Evolutionary conservation across 2,797 vertebrate species (phyloP).

Genomic region (Macrochelys suwanniensis): DNA sequence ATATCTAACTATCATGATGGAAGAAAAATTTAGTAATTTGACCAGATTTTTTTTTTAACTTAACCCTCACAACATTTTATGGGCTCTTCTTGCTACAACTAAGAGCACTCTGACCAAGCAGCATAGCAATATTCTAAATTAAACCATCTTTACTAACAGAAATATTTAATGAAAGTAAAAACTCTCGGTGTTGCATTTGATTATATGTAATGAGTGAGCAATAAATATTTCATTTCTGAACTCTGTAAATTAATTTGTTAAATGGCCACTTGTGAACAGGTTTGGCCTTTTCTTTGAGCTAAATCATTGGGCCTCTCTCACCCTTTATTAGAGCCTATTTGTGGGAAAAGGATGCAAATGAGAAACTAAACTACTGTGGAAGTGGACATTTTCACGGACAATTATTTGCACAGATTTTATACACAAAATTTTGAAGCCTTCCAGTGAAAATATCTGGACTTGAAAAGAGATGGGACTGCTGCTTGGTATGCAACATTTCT

Average conservation of each 20-base stretch:
- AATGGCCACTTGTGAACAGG: background rate
- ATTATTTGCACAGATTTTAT: background rate
- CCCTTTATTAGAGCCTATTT: background rate
- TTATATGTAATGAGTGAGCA: background rate
- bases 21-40: background rate
- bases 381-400: fast-evolving
- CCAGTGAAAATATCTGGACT: background rate
- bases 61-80: background rate
- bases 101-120: background rate
- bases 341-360: background rate
- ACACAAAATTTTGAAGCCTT: background rate
- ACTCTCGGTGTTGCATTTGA: background rate
- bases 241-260: background rate
- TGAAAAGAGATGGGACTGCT: background rate
- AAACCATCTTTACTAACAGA: background rate
- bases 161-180: background rate
- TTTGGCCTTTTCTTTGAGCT: background rate
- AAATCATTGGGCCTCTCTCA: background rate
- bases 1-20: background rate
- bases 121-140: background rate
- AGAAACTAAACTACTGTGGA: background rate
- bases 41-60: background rate
- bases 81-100: background rate
- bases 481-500: background rate
- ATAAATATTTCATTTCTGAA: background rate